A percentile compares a stretch with the other conserved stretches of the same genome.
phyloP scores from a whole-genome alignment of 1,140 invertebrate species.

The Drosophila ohnishii region DNA sequence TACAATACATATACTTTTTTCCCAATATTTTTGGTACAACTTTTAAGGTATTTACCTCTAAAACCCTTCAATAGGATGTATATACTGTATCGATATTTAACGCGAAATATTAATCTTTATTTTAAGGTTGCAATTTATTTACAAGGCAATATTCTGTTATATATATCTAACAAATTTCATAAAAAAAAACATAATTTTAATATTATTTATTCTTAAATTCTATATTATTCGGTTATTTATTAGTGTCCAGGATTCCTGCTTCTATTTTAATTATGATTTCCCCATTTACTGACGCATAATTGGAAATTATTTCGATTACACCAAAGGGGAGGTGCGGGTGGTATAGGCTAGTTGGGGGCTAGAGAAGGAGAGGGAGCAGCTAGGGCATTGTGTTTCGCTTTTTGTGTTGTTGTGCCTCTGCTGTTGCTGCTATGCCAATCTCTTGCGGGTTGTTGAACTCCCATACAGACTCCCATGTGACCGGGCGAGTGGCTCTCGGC shows the following conservation, averaged over 20 bases:
- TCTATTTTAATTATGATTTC: conserved; percentile 14
- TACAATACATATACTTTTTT: not conserved
- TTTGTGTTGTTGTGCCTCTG: conserved; percentile 32
- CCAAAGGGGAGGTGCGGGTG: not conserved
- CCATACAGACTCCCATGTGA: conserved; percentile 53
- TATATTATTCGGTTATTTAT: conserved; percentile 1
- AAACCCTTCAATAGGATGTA: too few relatives aligned
- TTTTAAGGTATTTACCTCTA: not conserved
- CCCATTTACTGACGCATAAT: conserved; percentile 33
- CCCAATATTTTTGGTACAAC: not conserved
- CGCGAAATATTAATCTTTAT: not conserved
- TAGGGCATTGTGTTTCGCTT: conserved; percentile 38
- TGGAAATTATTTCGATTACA: conserved; percentile 15
- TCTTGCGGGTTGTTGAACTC: conserved; percentile 68
- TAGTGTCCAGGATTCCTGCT: conserved; percentile 5
- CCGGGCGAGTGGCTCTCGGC: conserved; percentile 69
- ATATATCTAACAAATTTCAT: too few relatives aligned
- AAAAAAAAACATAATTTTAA: not conserved
- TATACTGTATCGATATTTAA: too few relatives aligned
- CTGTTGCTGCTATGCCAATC: conserved; percentile 55
- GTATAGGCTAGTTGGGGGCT: conserved; percentile 8
- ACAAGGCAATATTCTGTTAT: not conserved
- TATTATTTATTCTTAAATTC: not conserved
- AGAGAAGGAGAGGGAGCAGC: not conserved
- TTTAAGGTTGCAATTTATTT: not conserved